Conservation (phyloP, 92 coral and sea anemone genomes). For the Paramuricea clavata region DNA sequence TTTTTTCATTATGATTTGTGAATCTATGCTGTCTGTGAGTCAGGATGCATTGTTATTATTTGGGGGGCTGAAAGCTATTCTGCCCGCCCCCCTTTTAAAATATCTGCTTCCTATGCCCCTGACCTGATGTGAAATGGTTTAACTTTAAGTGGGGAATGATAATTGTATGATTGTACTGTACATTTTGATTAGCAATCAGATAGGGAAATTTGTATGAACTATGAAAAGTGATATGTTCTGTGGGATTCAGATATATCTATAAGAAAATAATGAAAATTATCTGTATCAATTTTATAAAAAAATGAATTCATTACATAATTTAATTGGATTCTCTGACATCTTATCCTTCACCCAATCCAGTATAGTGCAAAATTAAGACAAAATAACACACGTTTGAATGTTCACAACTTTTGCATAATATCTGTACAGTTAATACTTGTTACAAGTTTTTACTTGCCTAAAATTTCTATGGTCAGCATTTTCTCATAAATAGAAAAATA, state of each 20-base stretch:
- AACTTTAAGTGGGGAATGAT: background rate
- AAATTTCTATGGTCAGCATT: background rate
- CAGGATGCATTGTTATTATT: no score
- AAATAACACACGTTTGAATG: background rate
- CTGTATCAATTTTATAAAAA: background rate
- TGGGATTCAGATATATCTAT: background rate
- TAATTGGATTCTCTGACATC: background rate
- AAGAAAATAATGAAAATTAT: background rate
- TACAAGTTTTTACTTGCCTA: constrained; percentile 28
- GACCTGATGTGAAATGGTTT: no score
- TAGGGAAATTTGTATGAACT: background rate
- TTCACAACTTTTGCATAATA: constrained; percentile 5
- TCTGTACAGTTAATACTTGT: constrained; percentile 41
- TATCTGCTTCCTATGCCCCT: no score
- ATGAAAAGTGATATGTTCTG: background rate
- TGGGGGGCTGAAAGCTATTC: no score
- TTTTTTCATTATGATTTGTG: no score
- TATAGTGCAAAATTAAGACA: background rate
- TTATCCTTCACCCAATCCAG: no score
- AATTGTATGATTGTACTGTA: background rate
- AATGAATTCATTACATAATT: background rate
- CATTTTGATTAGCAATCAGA: background rate
- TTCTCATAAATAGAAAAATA: constrained; percentile 49
- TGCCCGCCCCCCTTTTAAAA: no score
- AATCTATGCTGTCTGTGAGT: no score